Conservation (phyloP, 2,113 vertebrate species). For the Coturnix japonica region DNA sequence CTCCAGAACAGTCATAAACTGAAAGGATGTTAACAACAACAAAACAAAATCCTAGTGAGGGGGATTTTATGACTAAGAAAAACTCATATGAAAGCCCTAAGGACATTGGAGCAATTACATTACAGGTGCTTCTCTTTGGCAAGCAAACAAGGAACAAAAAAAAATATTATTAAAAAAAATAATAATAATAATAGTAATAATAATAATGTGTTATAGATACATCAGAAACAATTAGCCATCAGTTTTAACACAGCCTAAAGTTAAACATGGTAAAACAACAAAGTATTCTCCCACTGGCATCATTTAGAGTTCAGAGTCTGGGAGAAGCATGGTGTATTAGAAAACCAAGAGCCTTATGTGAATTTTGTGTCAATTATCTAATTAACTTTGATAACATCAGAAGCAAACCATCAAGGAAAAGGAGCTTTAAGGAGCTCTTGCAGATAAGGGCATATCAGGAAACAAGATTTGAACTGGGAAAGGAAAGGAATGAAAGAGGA, state of each 20-base stretch:
- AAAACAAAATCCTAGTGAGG: not conserved
- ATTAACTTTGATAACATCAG: constrained; percentile 34
- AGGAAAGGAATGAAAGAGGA: not conserved
- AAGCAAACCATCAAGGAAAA: constrained; percentile 25
- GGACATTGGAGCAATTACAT: not conserved
- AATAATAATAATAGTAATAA: constrained; percentile 2
- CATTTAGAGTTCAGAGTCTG: not conserved
- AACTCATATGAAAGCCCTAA: not conserved
- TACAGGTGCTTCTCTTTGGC: not conserved
- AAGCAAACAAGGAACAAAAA: constrained; percentile 11
- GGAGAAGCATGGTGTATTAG: not conserved
- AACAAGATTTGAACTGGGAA: not conserved
- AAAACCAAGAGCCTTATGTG: not conserved
- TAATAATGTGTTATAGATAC: not conserved
- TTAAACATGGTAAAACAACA: constrained; percentile 12
- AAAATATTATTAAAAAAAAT: constrained; percentile 26
- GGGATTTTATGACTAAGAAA: not conserved
- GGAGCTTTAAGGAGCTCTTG: not conserved
- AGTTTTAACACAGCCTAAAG: constrained; percentile 29
- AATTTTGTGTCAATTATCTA: constrained; percentile 14
- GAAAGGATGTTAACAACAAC: not conserved
- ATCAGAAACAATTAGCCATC: not conserved
- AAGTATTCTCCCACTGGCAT: not conserved
- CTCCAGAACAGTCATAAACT: not conserved
- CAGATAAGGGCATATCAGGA: not conserved